phyloP scores from a whole-genome alignment of 2,797 vertebrate species.

The Galagoides demidoff region DNA sequence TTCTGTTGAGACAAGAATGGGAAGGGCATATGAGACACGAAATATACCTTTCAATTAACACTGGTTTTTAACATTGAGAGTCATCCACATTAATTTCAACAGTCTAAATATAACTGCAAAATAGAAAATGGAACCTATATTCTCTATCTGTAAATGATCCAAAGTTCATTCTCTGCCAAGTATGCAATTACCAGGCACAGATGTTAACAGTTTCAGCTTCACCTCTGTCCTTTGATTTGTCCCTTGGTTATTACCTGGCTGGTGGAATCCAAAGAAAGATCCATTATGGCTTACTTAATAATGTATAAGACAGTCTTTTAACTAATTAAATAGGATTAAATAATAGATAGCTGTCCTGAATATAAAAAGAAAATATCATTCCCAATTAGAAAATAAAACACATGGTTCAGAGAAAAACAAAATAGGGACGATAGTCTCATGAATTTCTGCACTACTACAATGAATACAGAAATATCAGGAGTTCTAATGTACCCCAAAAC shows the following conservation, averaged over 20 bases:
- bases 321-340: neutral
- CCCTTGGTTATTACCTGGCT: constrained; percentile 10
- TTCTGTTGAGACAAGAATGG: constrained; percentile 87
- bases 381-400: constrained; percentile 49
- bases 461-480: neutral
- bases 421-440: neutral
- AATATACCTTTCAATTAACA: constrained; percentile 20
- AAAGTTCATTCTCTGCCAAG: neutral
- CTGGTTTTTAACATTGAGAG: neutral
- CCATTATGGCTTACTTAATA: neutral
- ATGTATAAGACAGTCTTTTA: neutral
- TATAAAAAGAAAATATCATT: constrained; percentile 46
- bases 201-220: neutral
- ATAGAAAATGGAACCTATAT: constrained; percentile 25
- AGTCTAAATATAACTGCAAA: constrained; percentile 15
- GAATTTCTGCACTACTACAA: neutral
- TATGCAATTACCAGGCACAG: neutral
- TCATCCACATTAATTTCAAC: constrained; percentile 32
- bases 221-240: constrained; percentile 21
- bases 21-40: neutral
- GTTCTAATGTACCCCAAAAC: neutral
- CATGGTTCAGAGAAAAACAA: constrained; percentile 12
- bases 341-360: neutral
- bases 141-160: neutral
- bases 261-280: constrained; percentile 2